Percentiles rank a stretch among this genome's conserved stretches.
phyloP scores from a whole-genome alignment of 2,113 vertebrate species.

The Centropus bengalensis region DNA sequence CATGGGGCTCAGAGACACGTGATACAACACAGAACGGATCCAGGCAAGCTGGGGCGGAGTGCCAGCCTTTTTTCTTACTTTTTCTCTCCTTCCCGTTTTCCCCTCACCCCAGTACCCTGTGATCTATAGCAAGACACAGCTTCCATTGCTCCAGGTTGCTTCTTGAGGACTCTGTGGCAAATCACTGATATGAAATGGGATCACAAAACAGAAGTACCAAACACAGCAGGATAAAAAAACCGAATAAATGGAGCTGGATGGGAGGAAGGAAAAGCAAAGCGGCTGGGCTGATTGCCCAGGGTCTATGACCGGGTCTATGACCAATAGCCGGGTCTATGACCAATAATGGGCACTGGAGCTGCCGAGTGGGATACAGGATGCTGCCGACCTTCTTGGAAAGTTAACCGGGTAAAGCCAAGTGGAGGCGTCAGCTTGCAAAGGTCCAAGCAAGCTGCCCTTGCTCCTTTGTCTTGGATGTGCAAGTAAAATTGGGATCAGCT shows the following conservation, averaged over 20 bases:
- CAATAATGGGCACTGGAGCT: accelerated
- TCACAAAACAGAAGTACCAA: neutral
- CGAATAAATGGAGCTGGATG: neutral
- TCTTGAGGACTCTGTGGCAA: constrained; percentile 25
- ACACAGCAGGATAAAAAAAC: neutral
- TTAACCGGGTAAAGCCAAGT: neutral
- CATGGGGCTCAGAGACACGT: accelerated
- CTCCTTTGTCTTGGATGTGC: neutral
- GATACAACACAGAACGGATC: accelerated
- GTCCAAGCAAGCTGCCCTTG: accelerated
- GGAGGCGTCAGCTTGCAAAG: neutral
- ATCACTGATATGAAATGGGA: constrained; percentile 56
- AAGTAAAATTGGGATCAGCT: neutral
- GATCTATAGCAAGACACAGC: neutral
- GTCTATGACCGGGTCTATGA: too few relatives aligned
- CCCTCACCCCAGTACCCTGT: neutral
- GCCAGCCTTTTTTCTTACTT: neutral
- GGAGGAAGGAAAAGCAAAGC: neutral
- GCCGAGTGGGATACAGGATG: neutral
- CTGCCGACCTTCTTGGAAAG: accelerated
- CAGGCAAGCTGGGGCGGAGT: neutral
- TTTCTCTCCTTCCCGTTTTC: neutral
- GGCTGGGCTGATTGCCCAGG: neutral
- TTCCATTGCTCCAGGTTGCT: constrained; percentile 40
- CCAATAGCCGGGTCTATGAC: neutral